Conservation (phyloP, 2,113 vertebrate genomes). For the Myotis davidii region DNA sequence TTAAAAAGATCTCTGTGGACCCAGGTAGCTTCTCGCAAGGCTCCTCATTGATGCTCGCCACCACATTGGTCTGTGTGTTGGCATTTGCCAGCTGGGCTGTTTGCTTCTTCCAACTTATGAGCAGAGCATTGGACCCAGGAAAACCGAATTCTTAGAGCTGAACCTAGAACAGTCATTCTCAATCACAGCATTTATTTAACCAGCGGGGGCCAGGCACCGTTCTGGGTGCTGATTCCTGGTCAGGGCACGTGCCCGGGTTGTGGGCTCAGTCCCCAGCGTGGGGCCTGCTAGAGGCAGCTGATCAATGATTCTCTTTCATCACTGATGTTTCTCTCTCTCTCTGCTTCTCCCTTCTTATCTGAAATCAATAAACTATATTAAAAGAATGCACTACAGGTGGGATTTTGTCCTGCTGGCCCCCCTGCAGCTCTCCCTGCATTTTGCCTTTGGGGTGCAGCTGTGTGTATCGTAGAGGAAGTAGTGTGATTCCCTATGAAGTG, state of each 20-base stretch:
- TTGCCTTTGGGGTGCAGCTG: background rate
- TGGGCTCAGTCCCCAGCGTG: no score
- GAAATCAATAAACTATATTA: background rate
- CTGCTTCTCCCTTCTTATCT: no score
- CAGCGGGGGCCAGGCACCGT: background rate
- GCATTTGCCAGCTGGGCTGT: background rate
- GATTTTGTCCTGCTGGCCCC: background rate
- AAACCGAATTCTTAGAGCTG: background rate
- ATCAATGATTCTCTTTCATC: no score
- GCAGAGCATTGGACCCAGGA: background rate
- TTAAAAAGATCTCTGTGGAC: background rate
- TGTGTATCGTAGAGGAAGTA: background rate
- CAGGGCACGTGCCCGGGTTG: no score
- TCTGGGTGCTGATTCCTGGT: background rate
- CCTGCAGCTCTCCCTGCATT: background rate
- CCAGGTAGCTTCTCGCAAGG: background rate
- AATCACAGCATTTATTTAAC: background rate
- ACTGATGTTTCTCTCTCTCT: no score
- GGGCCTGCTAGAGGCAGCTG: no score
- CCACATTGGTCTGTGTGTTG: background rate
- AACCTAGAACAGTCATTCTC: background rate
- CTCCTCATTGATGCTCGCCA: background rate
- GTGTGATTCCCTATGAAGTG: background rate
- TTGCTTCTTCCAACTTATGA: background rate
- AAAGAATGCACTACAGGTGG: background rate